These are phyloP conservation scores for Sebastes nivosus DNA, from an alignment of 2,797 vertebrate species.

Conservation along the genomic window DNA sequence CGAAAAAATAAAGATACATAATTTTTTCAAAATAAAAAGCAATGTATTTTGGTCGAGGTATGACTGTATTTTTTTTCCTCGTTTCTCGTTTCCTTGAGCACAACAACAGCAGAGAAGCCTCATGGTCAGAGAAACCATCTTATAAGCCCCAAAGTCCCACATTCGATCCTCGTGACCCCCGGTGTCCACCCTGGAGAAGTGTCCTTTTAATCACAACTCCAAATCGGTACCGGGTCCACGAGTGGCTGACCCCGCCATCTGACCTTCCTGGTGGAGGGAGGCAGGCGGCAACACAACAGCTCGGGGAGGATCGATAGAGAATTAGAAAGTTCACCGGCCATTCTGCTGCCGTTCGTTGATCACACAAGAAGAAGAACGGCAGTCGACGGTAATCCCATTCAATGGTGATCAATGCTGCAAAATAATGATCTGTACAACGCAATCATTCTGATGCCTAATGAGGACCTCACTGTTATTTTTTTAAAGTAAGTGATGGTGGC, in stretches of 20 bases:
- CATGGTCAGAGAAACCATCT: constrained; percentile 19
- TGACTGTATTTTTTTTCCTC: constrained; percentile 25
- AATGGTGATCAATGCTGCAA: constrained; percentile 46
- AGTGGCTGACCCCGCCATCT: constrained; percentile 56
- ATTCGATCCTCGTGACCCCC: constrained; percentile 45
- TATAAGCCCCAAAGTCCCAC: constrained; percentile 29
- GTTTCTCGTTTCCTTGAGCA: constrained; percentile 14
- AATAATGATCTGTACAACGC: constrained; percentile 48
- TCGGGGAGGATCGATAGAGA: constrained; percentile 61
- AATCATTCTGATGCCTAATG: constrained; percentile 26
- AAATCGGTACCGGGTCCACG: constrained; percentile 53
- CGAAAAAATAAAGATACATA: background rate
- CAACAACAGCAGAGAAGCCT: constrained; percentile 22
- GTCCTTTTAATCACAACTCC: constrained; percentile 69
- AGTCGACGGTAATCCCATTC: constrained; percentile 47
- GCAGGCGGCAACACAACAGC: constrained; percentile 35
- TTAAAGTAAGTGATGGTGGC: background rate
- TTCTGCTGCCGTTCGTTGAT: constrained; percentile 41
- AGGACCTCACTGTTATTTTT: background rate
- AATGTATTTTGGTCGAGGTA: constrained; percentile 32
- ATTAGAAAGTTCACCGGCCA: constrained; percentile 67
- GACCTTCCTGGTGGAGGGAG: constrained; percentile 52
- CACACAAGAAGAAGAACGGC: constrained; percentile 38
- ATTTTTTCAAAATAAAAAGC: background rate
- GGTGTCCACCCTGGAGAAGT: constrained; percentile 46